These are phyloP conservation scores for Merops nubicus DNA, from an alignment of 2,113 vertebrate species.

Conservation along the genomic window DNA sequence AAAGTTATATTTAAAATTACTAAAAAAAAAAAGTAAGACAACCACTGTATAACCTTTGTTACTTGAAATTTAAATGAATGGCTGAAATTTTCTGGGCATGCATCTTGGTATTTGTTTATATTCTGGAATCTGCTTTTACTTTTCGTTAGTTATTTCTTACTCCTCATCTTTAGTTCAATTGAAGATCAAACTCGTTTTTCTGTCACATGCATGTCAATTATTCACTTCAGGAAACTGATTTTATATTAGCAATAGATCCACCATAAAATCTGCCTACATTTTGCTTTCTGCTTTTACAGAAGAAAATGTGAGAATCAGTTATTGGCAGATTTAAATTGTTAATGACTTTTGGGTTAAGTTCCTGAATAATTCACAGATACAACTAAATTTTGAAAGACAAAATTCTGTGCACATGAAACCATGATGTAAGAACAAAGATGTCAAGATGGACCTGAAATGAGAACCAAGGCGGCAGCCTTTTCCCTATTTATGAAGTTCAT, in stretches of 20 bases:
- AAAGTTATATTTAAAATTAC: not conserved
- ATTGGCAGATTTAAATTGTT: slow-evolving; percentile 14
- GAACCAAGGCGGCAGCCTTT: not conserved
- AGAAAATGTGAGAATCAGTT: not conserved
- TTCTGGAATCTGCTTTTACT: not conserved
- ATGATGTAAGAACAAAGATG: not conserved
- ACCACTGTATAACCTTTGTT: not conserved
- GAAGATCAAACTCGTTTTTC: not conserved
- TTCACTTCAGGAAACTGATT: not conserved
- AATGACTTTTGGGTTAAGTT: not conserved
- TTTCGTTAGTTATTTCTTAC: not conserved
- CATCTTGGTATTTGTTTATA: not conserved
- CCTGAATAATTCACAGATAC: not conserved
- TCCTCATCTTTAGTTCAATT: not conserved
- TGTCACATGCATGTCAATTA: not conserved
- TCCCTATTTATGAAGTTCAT: not conserved
- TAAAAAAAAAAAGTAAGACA: not conserved
- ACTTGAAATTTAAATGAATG: not conserved
- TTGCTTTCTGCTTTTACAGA: not conserved
- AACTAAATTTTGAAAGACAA: not conserved
- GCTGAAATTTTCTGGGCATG: not conserved
- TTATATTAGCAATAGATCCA: not conserved
- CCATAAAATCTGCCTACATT: not conserved
- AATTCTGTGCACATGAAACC: not conserved
- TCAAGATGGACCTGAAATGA: not conserved